Evolutionary conservation across 2,797 vertebrate genomes (phyloP), one percentile per base, ranked within the genome.

Genomic region (Menidia menidia): DNA sequence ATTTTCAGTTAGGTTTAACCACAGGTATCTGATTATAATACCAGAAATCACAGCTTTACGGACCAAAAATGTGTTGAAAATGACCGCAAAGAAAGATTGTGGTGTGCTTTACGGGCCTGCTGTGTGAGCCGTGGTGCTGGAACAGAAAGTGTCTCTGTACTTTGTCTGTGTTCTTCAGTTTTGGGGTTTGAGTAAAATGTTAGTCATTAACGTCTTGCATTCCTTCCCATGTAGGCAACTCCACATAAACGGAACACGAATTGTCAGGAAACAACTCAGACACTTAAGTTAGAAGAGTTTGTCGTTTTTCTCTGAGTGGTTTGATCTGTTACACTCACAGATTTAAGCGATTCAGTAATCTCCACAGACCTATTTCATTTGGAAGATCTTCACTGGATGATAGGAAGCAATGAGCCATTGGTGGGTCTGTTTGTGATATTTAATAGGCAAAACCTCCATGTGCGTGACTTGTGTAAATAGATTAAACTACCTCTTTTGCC

Each of bases 1-100:
- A 10, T 44, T 56, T 69, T 71, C 44, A 62, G 19, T 57, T 68
- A 18, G 61, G 39, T 32, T 56, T 51, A 62, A 71, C 42, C 19
- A 16, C 18, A 63, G 59, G 68, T 47, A 42, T 44, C 41, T 78
- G 1, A 64, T n/a, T 75, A 19, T 61, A 51, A 57, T 44, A 30
- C 12, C 32, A 35, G 30, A 65, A 65, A 58, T 60, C 39, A 35
- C 35, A 32, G 45, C 6, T 43, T 19, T 35, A 32, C 42, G 10
- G 44, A 11, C 4, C n/a, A 42, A 45, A 59, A 14, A 14, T 13
- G 16, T 61, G 8, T 63, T 45, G 33, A 16, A 72, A 68, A 51
- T 47, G 32, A 12, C 9, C 10, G 35, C 31, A 51, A 56, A 42
- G 12, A 25, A 19, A 33, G 39, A 48, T 12, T 5, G 35, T 39